Conservation (phyloP, 2,888 invertebrate species). For the Emesis russula region DNA sequence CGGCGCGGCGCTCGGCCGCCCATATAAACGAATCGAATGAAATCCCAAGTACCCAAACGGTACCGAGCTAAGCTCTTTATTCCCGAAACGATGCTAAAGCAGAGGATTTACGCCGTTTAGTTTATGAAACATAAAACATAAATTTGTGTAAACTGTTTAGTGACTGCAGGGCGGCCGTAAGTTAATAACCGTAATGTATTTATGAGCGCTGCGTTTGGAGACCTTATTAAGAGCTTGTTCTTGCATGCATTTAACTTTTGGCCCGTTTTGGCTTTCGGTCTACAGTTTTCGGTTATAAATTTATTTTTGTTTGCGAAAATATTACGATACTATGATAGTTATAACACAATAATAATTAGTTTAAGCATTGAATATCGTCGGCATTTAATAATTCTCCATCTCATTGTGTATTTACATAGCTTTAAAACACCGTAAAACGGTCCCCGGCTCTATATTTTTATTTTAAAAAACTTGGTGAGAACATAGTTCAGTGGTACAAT, state of each 20-base stretch:
- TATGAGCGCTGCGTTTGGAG: slow-evolving; percentile 11
- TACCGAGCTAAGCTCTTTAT: slow-evolving; percentile 17
- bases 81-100: slow-evolving; percentile 14
- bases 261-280: not conserved
- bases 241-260: slow-evolving; percentile 10
- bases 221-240: not conserved
- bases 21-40: not conserved
- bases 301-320: too few relatives aligned
- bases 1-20: not conserved
- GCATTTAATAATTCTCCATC: too few relatives aligned
- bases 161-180: not conserved
- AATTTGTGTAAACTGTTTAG: slow-evolving; percentile 13
- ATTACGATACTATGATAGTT: too few relatives aligned
- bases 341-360: too few relatives aligned
- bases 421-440: too few relatives aligned
- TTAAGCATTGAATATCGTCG: too few relatives aligned
- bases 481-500: too few relatives aligned
- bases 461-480: too few relatives aligned
- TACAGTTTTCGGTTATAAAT: too few relatives aligned
- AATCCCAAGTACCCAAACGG: not conserved
- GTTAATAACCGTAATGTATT: slow-evolving; percentile 12
- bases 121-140: slow-evolving; percentile 20
- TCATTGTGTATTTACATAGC: too few relatives aligned
- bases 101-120: slow-evolving; percentile 18
- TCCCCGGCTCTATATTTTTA: too few relatives aligned